Base-by-base conservation (phyloP, 2,113 vertebrate genomes). In the Gopherus evgoodei region DNA sequence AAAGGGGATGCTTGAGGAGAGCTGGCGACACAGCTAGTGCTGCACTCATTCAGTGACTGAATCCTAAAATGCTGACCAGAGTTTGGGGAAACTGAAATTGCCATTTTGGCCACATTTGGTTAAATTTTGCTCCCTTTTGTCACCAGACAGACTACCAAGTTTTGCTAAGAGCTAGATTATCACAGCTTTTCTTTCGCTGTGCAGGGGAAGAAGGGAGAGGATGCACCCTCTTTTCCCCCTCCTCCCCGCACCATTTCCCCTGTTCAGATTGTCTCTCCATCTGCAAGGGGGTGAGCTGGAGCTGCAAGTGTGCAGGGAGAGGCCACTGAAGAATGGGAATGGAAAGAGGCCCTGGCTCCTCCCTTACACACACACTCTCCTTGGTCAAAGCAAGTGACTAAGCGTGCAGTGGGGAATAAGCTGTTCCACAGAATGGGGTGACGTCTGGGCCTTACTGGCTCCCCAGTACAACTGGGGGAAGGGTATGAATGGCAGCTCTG, bases 91-190 rank as follows among this genome's bases (percentile, higher is more conserved):
- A 92, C 24, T 83, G 57, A 97, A 96, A 95, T 90, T 88, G 65
- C 83, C 65, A 59, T 96, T 97, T 96, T 96, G 94, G 95, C 94
- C 93, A 96, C 87, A 62, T 94, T 89, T 90, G 81, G 57, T 94
- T 53, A 83, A 88, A 85, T 91, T 96, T 82, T 90, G 89, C 83
- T 90, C 53, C 69, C 88, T 79, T 97, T 97, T 95, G 94, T 93
- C 86, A 90, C 65, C 49, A 94, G 84, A 21, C 88, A 96, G 94
- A 95, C 88, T 84, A 95, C 83, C 91, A 57, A 81, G 50, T 47
- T 87, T 84, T 89, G 86, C 81, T 42, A 78, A 44, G 17, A 42
- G 42, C 86, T 69, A 21, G 8, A 69, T 69, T 69, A 69, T 19
- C 35, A n/a, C 35, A 69, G 65, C 65, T 35, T 69, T n/a, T 19